Conservation (phyloP, 30 jellyfish, hydroid and myxozoan species). For the Rhopilema esculentum region DNA sequence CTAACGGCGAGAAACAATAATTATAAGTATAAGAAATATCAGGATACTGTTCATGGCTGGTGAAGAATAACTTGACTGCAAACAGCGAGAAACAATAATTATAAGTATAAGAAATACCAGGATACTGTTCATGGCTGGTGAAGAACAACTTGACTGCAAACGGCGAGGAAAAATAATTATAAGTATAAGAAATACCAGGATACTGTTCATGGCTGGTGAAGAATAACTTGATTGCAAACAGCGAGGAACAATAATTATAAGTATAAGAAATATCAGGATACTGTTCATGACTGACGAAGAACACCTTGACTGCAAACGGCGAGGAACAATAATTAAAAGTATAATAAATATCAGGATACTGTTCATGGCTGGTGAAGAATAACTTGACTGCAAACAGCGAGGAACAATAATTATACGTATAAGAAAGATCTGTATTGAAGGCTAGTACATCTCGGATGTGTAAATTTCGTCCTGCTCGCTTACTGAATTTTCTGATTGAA, state of each 20-base stretch:
- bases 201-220: neutral
- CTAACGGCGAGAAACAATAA: neutral
- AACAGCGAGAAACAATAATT: neutral
- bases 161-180: neutral
- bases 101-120: neutral
- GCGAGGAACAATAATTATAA: neutral
- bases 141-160: neutral
- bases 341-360: neutral
- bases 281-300: neutral
- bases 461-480: neutral
- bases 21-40: neutral
- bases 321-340: neutral
- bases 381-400: neutral
- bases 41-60: neutral
- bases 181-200: neutral
- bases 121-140: neutral
- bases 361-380: neutral
- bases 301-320: neutral
- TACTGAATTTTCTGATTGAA: neutral
- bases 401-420: neutral
- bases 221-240: neutral
- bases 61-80: neutral
- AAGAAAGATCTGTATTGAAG: neutral
- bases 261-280: neutral
- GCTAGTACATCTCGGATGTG: constrained; percentile 10